These are phyloP conservation scores for Spodoptera litura DNA, from an alignment of 1,140 invertebrate species.

Conservation along the genomic window DNA sequence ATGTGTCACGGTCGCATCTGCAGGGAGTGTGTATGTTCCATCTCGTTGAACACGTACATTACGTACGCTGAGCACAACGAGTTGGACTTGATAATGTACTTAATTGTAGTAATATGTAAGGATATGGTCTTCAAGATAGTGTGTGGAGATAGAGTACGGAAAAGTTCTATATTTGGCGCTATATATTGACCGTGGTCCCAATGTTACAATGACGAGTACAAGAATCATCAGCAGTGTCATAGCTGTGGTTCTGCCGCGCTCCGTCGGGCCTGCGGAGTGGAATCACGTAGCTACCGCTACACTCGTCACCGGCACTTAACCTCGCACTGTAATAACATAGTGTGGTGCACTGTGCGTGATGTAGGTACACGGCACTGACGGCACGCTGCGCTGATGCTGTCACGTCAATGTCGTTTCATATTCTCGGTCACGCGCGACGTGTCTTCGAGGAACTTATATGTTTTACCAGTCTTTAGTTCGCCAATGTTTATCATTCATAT, in stretches of 20 bases:
- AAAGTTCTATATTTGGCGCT: not conserved
- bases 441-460: too few relatives aligned
- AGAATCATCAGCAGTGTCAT: not conserved
- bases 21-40: not conserved
- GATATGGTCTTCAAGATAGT: too few relatives aligned
- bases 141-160: too few relatives aligned
- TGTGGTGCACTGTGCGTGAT: too few relatives aligned
- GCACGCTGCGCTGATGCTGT: not conserved
- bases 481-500: too few relatives aligned
- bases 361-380: too few relatives aligned
- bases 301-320: not conserved
- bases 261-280: constrained; percentile 4
- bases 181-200: not conserved
- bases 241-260: constrained; percentile 20
- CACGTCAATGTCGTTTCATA: not conserved
- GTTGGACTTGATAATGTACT: too few relatives aligned
- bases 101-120: too few relatives aligned
- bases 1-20: constrained; percentile 12
- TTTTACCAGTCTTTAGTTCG: too few relatives aligned
- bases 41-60: not conserved
- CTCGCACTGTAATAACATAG: not conserved
- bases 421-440: too few relatives aligned
- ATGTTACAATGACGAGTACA: not conserved
- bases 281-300: not conserved
- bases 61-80: too few relatives aligned